Conservation (phyloP, 2,797 vertebrate genomes). For the Coendou prehensilis region DNA sequence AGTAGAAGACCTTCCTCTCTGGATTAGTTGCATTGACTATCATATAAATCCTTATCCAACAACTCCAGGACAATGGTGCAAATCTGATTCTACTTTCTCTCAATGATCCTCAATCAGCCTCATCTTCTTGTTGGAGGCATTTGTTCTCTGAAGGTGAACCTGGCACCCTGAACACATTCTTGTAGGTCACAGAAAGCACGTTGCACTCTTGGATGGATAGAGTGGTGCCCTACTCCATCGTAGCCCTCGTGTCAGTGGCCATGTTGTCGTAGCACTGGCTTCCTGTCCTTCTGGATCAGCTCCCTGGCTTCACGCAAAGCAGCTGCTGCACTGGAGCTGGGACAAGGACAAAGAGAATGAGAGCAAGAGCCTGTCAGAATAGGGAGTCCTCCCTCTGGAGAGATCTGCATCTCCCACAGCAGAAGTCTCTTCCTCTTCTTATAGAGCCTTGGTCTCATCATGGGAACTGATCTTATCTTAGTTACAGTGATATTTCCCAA, state of each 20-base stretch:
- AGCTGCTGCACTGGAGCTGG: too few relatives aligned
- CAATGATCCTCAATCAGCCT: neutral
- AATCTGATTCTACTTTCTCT: neutral
- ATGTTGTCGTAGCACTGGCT: neutral
- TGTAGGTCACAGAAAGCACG: neutral
- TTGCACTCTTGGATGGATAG: neutral
- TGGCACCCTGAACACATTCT: neutral
- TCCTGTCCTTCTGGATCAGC: neutral
- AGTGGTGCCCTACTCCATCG: neutral
- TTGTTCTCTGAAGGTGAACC: neutral
- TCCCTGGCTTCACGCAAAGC: neutral
- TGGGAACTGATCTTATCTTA: neutral
- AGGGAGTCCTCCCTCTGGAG: neutral
- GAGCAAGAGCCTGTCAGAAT: neutral
- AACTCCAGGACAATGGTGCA: neutral
- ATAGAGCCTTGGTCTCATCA: neutral
- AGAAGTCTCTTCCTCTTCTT: neutral
- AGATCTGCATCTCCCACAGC: neutral
- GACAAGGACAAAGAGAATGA: too few relatives aligned
- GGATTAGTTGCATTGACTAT: neutral
- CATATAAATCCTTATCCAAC: neutral
- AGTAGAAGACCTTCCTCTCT: neutral
- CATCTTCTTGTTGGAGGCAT: neutral
- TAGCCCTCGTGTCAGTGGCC: neutral
- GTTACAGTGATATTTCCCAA: too few relatives aligned